Base-by-base conservation (phyloP, 1,140 invertebrate genomes). In the Drosophila takahashii region DNA sequence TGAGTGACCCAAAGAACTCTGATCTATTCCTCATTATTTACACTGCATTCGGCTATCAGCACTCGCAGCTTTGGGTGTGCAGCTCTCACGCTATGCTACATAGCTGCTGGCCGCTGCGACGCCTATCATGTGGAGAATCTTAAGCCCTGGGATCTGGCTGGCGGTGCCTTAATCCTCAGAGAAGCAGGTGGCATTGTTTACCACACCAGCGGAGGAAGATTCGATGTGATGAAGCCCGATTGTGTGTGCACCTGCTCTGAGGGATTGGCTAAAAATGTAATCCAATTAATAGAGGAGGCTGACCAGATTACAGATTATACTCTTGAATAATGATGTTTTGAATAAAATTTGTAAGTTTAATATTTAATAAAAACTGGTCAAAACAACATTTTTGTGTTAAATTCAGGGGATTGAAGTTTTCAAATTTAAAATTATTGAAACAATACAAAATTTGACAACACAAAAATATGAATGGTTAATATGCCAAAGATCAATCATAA, bases 161-260 rank as follows among this genome's bases (percentile, higher is more conserved):
- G 94, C 3, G 95, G 94, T n/a, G 93, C 93, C 67, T 67, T 97
- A 22, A 95, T 97, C 58, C 93, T 96, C 4, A 92, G 93, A 78
- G 96, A 97, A 93, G 96, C 96, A 45, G 96, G 96, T 15, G 96
- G 96, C 13, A 83, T 93, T 64, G 93, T 96, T 4, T 90, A 94
- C 42, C 94, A 96, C 79, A 94, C 95, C 5, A 93, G 92, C 78
- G 95, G 95, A 36, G 93, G 92, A 45, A 92, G 93, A 81, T 94
- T 96, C 41, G 93, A 96, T 90, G 85, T 96, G 10, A 94, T 96
- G 93, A 93, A 93, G 27, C 93, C 95, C 10, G 92, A 94, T 70
- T 93, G 96, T 13, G 89, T 96, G 41, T 95, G 94, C 66, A 93
- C 95, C 18, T 92, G 94, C 34, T 94, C 94, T 26, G 77, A 92